Evolutionary conservation across 2,888 invertebrate species (phyloP), one percentile per base, ranked within the genome.

Genomic region (Slavum lentiscoides): DNA sequence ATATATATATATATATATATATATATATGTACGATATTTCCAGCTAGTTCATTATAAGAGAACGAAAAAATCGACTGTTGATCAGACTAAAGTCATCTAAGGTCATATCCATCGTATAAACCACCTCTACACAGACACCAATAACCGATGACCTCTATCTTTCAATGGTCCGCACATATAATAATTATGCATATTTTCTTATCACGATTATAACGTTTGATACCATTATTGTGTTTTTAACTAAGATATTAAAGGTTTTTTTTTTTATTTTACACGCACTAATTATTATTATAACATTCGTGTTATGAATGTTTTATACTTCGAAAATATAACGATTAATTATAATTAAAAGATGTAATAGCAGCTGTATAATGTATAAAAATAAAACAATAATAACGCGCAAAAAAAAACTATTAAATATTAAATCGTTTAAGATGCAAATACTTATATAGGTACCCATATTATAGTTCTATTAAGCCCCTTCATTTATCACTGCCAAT

Each of bases 11-110:
- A n/a, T n/a, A 30, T 30, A 30, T 30, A 30, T 30, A 30, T 30
- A 2, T 21, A 21, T 59, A 72, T 61, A 17, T 8, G 9, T 58
- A 77, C 37, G 30, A 77, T 53, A 49, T 61, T 69, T 53, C 76
- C 69, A 69, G 76, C 19, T 11, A 61, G 53, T 69, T 69, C 9
- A 69, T 69, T 30, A 37, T 55, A 53, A 59, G 62, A 49, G 15
- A 30, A 62, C 49, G 19, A n/a, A 69, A 76, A 19, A 59, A 67
- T 9, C 9, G 30, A 61, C 49, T 30, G 21, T 69, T 53, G 53
- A 69, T 77, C 61, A 53, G 37, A 61, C 53, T 69, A 61, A 77
- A 77, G 76, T 69, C 69, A 77, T 77, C 39, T 77, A 62, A 77
- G 76, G 76, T 77, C 76, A 77, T 64, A 61, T 58, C 21, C 37